Evolutionary conservation across 2,888 invertebrate genomes (phyloP).

Genomic region (Ophion ventricosus): DNA sequence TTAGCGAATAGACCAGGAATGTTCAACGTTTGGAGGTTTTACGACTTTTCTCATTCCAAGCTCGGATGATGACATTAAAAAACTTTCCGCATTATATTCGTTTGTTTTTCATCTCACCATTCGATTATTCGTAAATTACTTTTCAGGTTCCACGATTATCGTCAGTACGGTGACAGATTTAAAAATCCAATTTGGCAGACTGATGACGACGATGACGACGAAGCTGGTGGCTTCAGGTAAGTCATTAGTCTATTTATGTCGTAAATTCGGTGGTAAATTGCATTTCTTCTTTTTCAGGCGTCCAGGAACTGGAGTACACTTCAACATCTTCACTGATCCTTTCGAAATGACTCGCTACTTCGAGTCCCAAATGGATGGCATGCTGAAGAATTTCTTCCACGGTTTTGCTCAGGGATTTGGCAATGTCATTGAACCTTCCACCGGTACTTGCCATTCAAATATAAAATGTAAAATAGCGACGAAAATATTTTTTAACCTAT

Average conservation of each 20-base stretch:
- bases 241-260: neutral
- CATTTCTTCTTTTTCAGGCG: slow-evolving; percentile 25
- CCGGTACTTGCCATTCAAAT: slow-evolving; percentile 37
- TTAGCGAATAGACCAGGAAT: neutral
- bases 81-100: neutral
- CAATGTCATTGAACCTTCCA: slow-evolving; percentile 50
- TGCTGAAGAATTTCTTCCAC: slow-evolving; percentile 84
- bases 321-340: slow-evolving; percentile 86
- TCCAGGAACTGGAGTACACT: slow-evolving; percentile 74
- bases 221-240: slow-evolving; percentile 77
- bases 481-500: neutral
- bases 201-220: slow-evolving; percentile 78
- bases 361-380: slow-evolving; percentile 86
- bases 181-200: slow-evolving; percentile 81
- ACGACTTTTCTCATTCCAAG: neutral
- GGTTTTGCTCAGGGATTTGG: slow-evolving; percentile 67
- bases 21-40: neutral
- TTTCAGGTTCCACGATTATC: slow-evolving; percentile 70
- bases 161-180: slow-evolving; percentile 73
- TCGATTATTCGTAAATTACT: slow-evolving; percentile 22
- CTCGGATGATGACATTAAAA: neutral
- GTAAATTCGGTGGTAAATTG: neutral
- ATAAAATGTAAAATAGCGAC: neutral
- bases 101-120: neutral
- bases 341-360: slow-evolving; percentile 86